Base-by-base conservation (phyloP, 2,113 vertebrate species). In the Pelusios castaneus region DNA sequence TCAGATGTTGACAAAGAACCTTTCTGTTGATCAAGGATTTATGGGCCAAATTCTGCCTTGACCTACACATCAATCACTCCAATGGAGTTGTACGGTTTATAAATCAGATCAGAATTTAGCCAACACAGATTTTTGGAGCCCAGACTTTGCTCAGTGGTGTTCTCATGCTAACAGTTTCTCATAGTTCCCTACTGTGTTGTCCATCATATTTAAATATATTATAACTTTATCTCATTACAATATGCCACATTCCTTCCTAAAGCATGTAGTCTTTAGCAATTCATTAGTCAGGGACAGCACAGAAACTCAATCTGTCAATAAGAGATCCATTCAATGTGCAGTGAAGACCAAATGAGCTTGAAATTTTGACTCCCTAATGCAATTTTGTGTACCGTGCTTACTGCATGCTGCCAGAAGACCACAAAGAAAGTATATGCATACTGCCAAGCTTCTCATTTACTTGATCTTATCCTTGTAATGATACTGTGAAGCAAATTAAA, bases 41-140 rank as follows among this genome's bases (percentile, higher is more conserved):
- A 52, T 45, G 73, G 79, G 89, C 63, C 58, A 91, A 95, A 95
- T 87, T 73, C 82, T 56, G 13, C 84, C 51, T 77, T 84, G 87
- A 89, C 47, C 55, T 82, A 55, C 0, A 0, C 78, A 12, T 17
- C 89, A 45, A 27, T 41, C 3, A 0, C 8, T n/a, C 13, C 47
- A n/a, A 75, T 0, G 0, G 21, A 88, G 47, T 81, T 94, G 58
- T 83, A 93, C 75, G 63, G 5, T 80, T 60, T 90, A n/a, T 34
- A 63, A 93, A 82, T 10, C 54, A 41, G 4, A 82, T 41, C 19
- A 91, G 63, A 84, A 56, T 73, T 49, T 93, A 73, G 34, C 31
- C 14, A 34, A 67, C 76, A 22, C 41, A 87, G 14, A 1, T 16
- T 82, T 88, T 11, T 5, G 6, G 10, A 16, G 14, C 8, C 75